Evolutionary conservation across 2,888 invertebrate species (phyloP).

Genomic region (Eudasyphora cyanicolor): DNA sequence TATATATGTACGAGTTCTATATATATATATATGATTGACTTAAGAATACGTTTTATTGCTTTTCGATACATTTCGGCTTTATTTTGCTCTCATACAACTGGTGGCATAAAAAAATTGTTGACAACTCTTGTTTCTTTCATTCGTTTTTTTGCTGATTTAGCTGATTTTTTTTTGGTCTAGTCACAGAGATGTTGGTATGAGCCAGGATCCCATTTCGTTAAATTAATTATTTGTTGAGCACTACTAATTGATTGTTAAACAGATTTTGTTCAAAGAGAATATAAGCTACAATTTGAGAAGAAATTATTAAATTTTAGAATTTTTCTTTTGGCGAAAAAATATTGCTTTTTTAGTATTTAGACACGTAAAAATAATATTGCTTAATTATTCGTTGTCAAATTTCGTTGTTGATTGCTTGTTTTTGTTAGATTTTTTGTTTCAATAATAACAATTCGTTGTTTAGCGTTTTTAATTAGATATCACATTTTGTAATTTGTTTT

Average conservation of each 20-base stretch:
- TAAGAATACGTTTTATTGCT: slow-evolving; percentile 79
- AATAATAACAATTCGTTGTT: slow-evolving; percentile 41
- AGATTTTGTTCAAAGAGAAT: neutral
- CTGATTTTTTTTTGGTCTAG: slow-evolving; percentile 65
- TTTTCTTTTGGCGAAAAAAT: slow-evolving; percentile 37
- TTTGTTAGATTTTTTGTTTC: neutral
- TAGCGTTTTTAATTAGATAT: slow-evolving; percentile 15
- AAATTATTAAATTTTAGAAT: no score
- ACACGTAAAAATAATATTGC: slow-evolving; percentile 3
- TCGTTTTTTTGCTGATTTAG: slow-evolving; percentile 71
- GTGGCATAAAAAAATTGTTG: slow-evolving; percentile 46
- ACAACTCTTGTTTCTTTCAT: slow-evolving; percentile 60
- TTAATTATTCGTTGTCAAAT: slow-evolving; percentile 52
- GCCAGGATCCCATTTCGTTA: slow-evolving; percentile 29
- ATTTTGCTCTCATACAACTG: slow-evolving; percentile 61
- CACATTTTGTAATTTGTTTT: slow-evolving; percentile 51
- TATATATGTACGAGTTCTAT: neutral
- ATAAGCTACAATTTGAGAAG: neutral
- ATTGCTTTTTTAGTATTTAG: slow-evolving; percentile 39
- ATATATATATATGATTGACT: slow-evolving; percentile 55
- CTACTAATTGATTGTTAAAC: slow-evolving; percentile 69
- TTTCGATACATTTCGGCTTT: slow-evolving; percentile 76
- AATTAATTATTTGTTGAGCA: slow-evolving; percentile 75
- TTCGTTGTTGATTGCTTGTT: slow-evolving; percentile 12
- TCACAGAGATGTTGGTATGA: slow-evolving; percentile 12